phyloP scores from a whole-genome alignment of 2,888 invertebrate species.

The Cryptus viduatorius region DNA sequence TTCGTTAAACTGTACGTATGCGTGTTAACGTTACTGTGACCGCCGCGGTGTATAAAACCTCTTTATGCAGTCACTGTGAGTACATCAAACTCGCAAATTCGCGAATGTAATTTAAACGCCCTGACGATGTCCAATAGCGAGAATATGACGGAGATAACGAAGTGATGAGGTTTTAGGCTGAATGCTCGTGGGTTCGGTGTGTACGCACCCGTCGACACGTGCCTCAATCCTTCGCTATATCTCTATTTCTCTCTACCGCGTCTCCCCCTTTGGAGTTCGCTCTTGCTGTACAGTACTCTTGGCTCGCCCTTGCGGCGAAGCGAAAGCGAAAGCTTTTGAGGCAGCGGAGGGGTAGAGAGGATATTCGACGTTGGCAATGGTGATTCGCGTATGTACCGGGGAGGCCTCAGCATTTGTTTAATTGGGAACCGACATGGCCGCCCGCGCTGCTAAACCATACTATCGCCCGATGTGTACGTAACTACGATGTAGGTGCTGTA shows the following conservation, averaged over 20 bases:
- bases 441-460: slow-evolving; percentile 59
- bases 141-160: slow-evolving; percentile 38
- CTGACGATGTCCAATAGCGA: slow-evolving; percentile 51
- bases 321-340: slow-evolving; percentile 68
- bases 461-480: slow-evolving; percentile 32
- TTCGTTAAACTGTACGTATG: background rate
- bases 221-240: slow-evolving; percentile 59
- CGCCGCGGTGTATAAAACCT: slow-evolving; percentile 8
- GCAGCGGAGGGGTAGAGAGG: slow-evolving; percentile 42
- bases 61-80: slow-evolving; percentile 50
- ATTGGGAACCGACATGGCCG: slow-evolving; percentile 81
- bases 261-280: slow-evolving; percentile 37
- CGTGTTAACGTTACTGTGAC: background rate
- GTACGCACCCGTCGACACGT: slow-evolving; percentile 76
- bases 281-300: slow-evolving; percentile 55
- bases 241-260: slow-evolving; percentile 16
- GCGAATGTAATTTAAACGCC: slow-evolving; percentile 64
- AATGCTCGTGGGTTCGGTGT: slow-evolving; percentile 44
- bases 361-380: slow-evolving; percentile 70
- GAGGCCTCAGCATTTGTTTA: slow-evolving; percentile 80
- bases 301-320: slow-evolving; percentile 67
- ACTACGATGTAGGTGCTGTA: slow-evolving; percentile 18
- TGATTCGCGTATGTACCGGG: slow-evolving; percentile 67
- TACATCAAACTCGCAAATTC: slow-evolving; percentile 58
- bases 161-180: slow-evolving; percentile 42